Evolutionary conservation across 2,113 vertebrate species (phyloP), one percentile per base, ranked within the genome.

Genomic region (Monarcha castaneiventris): DNA sequence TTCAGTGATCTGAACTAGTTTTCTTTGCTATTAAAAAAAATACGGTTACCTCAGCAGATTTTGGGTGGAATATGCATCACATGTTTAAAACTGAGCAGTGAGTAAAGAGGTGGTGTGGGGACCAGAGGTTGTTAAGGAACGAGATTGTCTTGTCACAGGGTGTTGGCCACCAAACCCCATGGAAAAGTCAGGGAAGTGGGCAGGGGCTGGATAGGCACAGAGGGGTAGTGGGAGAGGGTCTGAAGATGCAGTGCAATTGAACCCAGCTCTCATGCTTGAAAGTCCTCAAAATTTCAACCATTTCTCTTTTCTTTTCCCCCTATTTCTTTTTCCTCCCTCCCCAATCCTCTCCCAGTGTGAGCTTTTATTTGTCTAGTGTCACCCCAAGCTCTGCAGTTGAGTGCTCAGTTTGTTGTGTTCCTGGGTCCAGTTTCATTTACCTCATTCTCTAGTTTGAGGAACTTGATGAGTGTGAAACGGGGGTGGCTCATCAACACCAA

Each of bases 231-330:
- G 82, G 67, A 89, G 44, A 64, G 52, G 59, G n/a, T 82, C 74
- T 84, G 18, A 82, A 81, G 73, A 62, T 16, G 46, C 61, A 77
- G 93, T 95, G 96, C 91, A 94, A 93, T 95, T 44, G 54, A 88
- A 87, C 52, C 35, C 56, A 58, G 84, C 91, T 92, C 58, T 83
- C 33, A 29, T 75, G 73, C 90, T 93, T 92, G 76, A 63, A 89
- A 83, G 93, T 96, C 92, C 90, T 94, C 80, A 80, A 51, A 84
- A 96, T 96, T 96, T 96, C 93, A 93, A 84, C 44, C 1, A 2
- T 6, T 89, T 79, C 25, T 73, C 41, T 35, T 35, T 46, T 29
- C 26, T 49, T 43, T 39, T 10, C 43, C 12, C 6, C 3, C 9
- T 49, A 2, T 77, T 69, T 63, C 56, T 25, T 54, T 48, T 32